Conservation (phyloP, 2,113 vertebrate species). For the Mugil cephalus region DNA sequence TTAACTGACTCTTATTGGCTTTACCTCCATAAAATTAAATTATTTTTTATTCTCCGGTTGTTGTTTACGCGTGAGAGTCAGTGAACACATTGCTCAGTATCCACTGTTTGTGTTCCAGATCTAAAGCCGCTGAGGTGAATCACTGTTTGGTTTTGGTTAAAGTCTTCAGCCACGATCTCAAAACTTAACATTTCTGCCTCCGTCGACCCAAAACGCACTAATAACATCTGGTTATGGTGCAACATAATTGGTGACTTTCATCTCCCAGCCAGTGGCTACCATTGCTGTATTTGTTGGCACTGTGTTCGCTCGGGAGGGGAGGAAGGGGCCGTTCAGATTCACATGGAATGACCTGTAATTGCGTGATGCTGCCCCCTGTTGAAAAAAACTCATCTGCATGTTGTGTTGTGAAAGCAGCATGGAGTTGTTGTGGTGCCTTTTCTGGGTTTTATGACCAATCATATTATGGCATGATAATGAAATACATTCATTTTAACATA, state of each 20-base stretch:
- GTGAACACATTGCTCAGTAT: too few relatives aligned
- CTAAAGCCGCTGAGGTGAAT: too few relatives aligned
- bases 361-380: slow-evolving; percentile 79
- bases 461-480: too few relatives aligned
- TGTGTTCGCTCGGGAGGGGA: slow-evolving; percentile 5
- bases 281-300: slow-evolving; percentile 26
- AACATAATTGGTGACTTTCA: slow-evolving; percentile 34
- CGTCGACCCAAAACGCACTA: slow-evolving; percentile 6
- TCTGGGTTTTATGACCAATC: background rate
- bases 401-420: too few relatives aligned
- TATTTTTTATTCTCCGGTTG: too few relatives aligned
- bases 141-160: too few relatives aligned
- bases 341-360: slow-evolving; percentile 48
- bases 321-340: background rate
- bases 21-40: too few relatives aligned
- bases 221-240: slow-evolving; percentile 32
- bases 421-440: slow-evolving; percentile 38
- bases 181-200: background rate
- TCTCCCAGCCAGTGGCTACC: slow-evolving; percentile 44
- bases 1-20: too few relatives aligned
- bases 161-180: too few relatives aligned
- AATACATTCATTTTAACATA: background rate
- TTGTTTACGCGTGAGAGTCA: too few relatives aligned
- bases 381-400: slow-evolving; percentile 46
- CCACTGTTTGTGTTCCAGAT: too few relatives aligned